phyloP scores from a whole-genome alignment of 2,113 vertebrate genomes.

The Calyptomena viridis region DNA sequence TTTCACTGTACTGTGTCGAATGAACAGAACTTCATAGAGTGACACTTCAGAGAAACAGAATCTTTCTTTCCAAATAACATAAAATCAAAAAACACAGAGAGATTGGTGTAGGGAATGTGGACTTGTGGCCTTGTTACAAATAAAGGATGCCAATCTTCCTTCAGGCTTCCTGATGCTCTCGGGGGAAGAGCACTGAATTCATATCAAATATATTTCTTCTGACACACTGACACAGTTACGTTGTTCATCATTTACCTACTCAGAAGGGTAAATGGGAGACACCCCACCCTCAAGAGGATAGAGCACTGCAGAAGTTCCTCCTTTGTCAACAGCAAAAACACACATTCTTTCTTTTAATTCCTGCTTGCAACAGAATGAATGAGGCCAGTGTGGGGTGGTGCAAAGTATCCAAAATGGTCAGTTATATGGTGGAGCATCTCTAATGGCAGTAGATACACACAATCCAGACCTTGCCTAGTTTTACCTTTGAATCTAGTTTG shows the following conservation, averaged over 20 bases:
- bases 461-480: neutral
- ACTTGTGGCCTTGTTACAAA: neutral
- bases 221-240: neutral
- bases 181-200: neutral
- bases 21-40: neutral
- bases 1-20: neutral
- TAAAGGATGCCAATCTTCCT: neutral
- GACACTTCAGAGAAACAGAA: neutral
- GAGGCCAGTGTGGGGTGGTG: neutral
- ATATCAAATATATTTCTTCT: neutral
- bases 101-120: neutral
- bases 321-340: neutral
- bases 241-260: neutral
- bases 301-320: neutral
- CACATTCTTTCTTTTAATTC: neutral
- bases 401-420: neutral
- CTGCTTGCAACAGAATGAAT: neutral
- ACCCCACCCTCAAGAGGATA: neutral
- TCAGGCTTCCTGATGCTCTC: neutral
- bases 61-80: neutral
- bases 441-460: neutral
- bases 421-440: accelerated
- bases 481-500: neutral
- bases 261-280: neutral
- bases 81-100: neutral